Base-by-base conservation (phyloP, 1,140 invertebrate species). In the Monomorium pharaonis region DNA sequence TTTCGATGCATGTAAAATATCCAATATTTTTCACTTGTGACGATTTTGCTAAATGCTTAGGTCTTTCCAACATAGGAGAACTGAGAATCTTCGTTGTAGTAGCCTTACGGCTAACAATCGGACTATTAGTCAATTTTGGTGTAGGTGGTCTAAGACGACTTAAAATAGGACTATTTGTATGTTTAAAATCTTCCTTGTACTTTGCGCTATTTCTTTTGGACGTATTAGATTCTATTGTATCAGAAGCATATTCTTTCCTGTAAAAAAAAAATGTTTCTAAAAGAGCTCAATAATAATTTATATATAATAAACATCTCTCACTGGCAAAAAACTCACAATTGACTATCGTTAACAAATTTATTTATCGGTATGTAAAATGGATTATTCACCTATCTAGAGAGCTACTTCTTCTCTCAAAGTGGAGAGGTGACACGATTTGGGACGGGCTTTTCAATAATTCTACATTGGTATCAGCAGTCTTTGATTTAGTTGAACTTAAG, bases 81-180 rank as follows among this genome's bases (percentile, higher is more conserved):
- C 91, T 88, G 30, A 92, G 67, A 12, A 90, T 88, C 84, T 89
- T 90, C 18, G 86, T 89, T 69, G 78, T n/a, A 2, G 86, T 42
- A 37, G 86, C 87, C 65, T 92, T 93, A 49, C 92, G 91, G n/a
- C 65, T 85, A 77, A 92, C 78, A 65, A 93, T 92, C 51, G 92
- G 92, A 88, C 92, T 93, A 58, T 90, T 93, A 9, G 90, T 93
- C 75, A 93, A 86, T 86, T 93, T 93, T 74, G 92, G 88, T 21
- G 89, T 93, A 70, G 92, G 83, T 60, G 92, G 86, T 70, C 88
- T 90, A n/a, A 93, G 47, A 69, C 88, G 92, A 76, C 85, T 93
- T 75, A 92, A 89, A 60, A 93, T 84, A 60, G 92, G 92, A 91
- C 92, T 93, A 49, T 91, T 92, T 9, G 91, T 91, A 47, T 92